phyloP scores from a whole-genome alignment of 1,140 invertebrate species.

The Trachelipus rathkii region DNA sequence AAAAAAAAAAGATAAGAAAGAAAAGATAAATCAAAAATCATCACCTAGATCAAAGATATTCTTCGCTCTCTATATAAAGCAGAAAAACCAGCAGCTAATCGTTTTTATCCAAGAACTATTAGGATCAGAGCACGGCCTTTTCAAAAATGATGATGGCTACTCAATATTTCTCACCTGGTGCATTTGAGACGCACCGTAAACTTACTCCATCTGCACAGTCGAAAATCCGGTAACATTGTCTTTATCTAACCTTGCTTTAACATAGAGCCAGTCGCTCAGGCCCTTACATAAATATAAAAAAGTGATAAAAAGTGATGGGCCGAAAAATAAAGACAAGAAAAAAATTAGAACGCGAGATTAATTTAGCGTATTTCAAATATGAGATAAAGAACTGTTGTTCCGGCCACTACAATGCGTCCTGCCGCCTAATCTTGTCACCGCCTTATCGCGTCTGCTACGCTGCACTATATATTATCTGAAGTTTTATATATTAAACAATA shows the following conservation, averaged over 20 bases:
- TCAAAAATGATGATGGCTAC: constrained; percentile 99
- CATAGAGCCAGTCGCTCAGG: no score
- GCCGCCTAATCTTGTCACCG: constrained; percentile 39
- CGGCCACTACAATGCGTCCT: no score
- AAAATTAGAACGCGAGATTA: no score
- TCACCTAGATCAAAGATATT: constrained; percentile 86
- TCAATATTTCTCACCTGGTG: constrained; percentile 99
- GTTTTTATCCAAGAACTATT: constrained; percentile 98
- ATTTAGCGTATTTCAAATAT: no score
- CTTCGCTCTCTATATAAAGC: constrained; percentile 99
- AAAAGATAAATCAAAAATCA: not conserved
- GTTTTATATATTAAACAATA: no score
- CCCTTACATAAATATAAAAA: no score
- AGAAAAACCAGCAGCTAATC: no score
- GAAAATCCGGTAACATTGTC: constrained; percentile 96
- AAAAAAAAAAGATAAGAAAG: no score
- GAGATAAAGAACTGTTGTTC: no score
- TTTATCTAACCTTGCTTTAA: constrained; percentile 99
- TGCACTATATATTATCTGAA: no score
- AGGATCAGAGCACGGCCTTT: constrained; percentile 98
- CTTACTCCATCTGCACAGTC: constrained; percentile 99
- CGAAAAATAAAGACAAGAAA: no score
- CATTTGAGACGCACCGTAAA: constrained; percentile 98
- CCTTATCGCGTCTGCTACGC: constrained; percentile 35
- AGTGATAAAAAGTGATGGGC: no score